phyloP scores from a whole-genome alignment of 2,888 invertebrate species.

The Habroteleia sp. region DNA sequence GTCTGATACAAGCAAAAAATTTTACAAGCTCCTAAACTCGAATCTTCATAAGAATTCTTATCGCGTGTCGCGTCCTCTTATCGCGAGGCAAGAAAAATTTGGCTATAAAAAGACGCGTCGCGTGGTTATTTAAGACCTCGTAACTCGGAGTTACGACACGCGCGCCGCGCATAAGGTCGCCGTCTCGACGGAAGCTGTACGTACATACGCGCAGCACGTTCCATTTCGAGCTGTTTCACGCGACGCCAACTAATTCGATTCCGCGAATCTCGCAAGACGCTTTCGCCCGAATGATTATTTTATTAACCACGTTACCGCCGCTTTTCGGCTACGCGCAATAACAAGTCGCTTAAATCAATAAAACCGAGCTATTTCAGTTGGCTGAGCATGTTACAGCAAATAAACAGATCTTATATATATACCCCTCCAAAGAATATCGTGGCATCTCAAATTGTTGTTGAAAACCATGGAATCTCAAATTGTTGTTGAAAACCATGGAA shows the following conservation, averaged over 20 bases:
- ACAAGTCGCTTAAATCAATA: constrained; percentile 39
- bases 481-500: too few species aligned
- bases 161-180: constrained; percentile 2
- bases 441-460: too few species aligned
- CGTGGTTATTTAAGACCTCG: constrained; percentile 34
- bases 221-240: constrained; percentile 7
- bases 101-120: constrained; percentile 32
- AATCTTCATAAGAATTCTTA: constrained; percentile 48
- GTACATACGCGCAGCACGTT: too few species aligned
- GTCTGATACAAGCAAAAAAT: constrained; percentile 41
- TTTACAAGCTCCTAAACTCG: constrained; percentile 39
- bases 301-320: constrained; percentile 16
- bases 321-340: constrained; percentile 3
- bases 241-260: constrained; percentile 11
- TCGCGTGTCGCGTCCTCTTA: constrained; percentile 25
- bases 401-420: too few species aligned
- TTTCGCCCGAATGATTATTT: constrained; percentile 31
- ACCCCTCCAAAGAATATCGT: too few species aligned
- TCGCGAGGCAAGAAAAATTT: constrained; percentile 45
- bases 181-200: constrained; percentile 2
- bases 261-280: neutral
- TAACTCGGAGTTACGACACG: constrained; percentile 28
- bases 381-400: constrained; percentile 28
- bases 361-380: constrained; percentile 23
- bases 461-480: too few species aligned